Conservation (phyloP, 2,113 vertebrate species). For the Aramus guarauna region DNA sequence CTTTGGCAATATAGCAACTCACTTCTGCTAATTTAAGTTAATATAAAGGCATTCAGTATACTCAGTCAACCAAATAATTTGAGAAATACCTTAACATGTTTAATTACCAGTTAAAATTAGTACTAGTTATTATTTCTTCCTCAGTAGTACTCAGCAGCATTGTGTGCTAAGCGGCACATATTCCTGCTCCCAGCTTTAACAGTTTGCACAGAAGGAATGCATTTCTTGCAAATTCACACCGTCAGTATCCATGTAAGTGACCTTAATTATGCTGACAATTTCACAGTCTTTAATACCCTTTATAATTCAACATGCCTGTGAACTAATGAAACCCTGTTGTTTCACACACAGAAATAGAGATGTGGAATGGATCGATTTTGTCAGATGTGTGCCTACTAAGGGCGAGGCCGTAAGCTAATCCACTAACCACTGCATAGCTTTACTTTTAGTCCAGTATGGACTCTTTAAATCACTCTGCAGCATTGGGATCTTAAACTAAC, state of each 20-base stretch:
- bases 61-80: background rate
- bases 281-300: background rate
- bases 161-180: background rate
- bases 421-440: background rate
- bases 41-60: background rate
- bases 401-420: background rate
- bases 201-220: background rate
- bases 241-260: fast-evolving
- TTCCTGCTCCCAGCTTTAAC: background rate
- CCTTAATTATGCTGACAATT: background rate
- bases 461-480: background rate
- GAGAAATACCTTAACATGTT: background rate
- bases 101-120: background rate
- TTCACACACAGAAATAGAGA: background rate
- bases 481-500: background rate
- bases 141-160: background rate
- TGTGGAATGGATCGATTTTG: background rate
- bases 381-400: background rate
- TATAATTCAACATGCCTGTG: background rate
- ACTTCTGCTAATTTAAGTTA: background rate
- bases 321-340: background rate
- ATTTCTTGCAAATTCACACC: background rate
- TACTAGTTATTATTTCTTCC: background rate
- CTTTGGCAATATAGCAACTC: background rate
- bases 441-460: background rate